Conservation (phyloP, 2,888 invertebrate species). For the Chymomyza amoena region DNA sequence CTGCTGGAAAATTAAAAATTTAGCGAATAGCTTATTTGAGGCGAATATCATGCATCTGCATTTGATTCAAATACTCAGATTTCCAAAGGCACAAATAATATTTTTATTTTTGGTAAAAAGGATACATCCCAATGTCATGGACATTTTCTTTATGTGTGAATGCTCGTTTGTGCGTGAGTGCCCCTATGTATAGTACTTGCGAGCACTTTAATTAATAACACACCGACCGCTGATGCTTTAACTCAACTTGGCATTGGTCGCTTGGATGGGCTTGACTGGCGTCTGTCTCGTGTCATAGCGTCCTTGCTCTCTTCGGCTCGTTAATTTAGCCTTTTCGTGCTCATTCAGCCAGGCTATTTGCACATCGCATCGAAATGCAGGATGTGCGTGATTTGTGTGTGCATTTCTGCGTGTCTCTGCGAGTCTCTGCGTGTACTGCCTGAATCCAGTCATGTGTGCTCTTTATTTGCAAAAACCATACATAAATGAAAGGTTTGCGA, state of each 20-base stretch:
- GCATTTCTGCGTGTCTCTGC: background rate
- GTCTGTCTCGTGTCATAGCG: background rate
- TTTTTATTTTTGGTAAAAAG: too few species aligned
- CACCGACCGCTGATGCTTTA: background rate
- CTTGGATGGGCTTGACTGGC: background rate
- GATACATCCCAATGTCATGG: too few species aligned
- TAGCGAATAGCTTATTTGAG: too few species aligned
- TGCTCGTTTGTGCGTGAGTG: background rate
- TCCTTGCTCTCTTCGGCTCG: conserved; percentile 15
- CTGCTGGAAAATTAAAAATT: too few species aligned
- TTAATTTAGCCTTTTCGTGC: conserved; percentile 22
- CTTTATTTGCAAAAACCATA: background rate
- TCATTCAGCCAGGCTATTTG: conserved; percentile 1
- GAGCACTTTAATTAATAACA: conserved; percentile 4
- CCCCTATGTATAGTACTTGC: background rate
- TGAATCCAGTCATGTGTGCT: background rate
- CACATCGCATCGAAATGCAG: background rate
- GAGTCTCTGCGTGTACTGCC: background rate
- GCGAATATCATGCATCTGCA: too few species aligned
- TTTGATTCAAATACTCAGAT: too few species aligned
- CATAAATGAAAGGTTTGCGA: background rate
- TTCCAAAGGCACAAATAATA: too few species aligned
- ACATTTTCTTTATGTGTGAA: too few species aligned
- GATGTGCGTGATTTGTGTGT: background rate
- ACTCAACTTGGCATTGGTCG: background rate